Evolutionary conservation across 2,797 vertebrate species (phyloP).

Genomic region (Lepus townsendii): DNA sequence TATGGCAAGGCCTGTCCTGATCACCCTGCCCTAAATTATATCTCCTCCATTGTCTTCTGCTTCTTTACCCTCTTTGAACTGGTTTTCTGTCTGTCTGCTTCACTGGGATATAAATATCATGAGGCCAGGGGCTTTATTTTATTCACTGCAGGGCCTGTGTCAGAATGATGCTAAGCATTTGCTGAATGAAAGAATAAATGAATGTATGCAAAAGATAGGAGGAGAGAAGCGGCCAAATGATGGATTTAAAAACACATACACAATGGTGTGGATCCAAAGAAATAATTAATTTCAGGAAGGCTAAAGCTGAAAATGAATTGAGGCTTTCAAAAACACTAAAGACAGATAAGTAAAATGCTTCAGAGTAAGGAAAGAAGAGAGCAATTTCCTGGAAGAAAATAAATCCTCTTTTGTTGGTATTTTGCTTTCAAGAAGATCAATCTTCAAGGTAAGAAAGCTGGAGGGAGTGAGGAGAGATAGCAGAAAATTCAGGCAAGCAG

Average conservation of each 20-base stretch:
- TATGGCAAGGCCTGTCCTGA: not conserved
- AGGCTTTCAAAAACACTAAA: constrained; percentile 47
- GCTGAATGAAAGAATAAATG: not conserved
- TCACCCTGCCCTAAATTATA: not conserved
- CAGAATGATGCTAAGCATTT: constrained; percentile 11
- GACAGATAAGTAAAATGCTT: constrained; percentile 37
- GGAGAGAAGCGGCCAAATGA: not conserved
- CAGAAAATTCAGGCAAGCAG: not conserved
- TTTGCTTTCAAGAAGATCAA: constrained; percentile 56
- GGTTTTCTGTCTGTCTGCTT: not conserved
- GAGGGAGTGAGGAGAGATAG: not conserved
- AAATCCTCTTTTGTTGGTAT: constrained; percentile 56
- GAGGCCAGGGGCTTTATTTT: not conserved
- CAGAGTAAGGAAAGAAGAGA: not conserved
- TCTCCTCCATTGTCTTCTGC: not conserved
- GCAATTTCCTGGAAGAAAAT: constrained; percentile 63
- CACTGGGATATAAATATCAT: constrained; percentile 3
- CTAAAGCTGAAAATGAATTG: constrained; percentile 44
- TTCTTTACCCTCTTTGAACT: not conserved
- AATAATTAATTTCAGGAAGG: constrained; percentile 17
- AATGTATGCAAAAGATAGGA: not conserved
- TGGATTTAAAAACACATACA: not conserved
- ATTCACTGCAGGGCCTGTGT: not conserved
- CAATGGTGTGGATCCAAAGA: not conserved
- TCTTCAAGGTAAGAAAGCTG: constrained; percentile 38